These are phyloP conservation scores for Chascanopsetta lugubris DNA, from an alignment of 2,113 vertebrate genomes.

Conservation along the genomic window DNA sequence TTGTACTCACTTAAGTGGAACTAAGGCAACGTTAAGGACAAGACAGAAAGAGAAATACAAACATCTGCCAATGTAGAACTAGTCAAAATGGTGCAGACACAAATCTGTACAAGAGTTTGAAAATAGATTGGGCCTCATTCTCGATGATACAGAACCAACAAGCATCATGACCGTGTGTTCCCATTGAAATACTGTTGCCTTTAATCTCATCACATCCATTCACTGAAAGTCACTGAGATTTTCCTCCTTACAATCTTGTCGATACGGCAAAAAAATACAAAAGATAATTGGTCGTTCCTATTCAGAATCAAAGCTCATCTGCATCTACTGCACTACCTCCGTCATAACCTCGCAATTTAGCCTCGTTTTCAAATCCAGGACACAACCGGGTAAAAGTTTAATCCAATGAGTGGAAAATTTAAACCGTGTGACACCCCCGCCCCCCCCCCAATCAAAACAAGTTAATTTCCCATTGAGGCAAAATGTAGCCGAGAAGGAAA, in stretches of 20 bases:
- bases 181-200: background rate
- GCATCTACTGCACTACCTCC: background rate
- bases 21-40: no score
- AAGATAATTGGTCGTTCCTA: background rate
- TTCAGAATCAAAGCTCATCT: background rate
- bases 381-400: constrained; percentile 19
- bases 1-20: no score
- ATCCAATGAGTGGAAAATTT: constrained; percentile 43
- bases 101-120: background rate
- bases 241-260: background rate
- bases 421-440: constrained; percentile 46
- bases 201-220: no score
- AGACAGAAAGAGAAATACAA: no score
- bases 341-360: constrained; percentile 4
- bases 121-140: background rate
- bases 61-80: no score
- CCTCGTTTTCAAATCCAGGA: constrained; percentile 4
- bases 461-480: constrained; percentile 30
- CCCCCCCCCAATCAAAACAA: constrained; percentile 29
- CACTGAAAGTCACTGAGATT: background rate
- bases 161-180: background rate
- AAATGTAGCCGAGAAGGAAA: constrained; percentile 17
- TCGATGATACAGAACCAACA: background rate
- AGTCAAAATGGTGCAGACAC: no score
- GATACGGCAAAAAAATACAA: background rate